Conservation (phyloP, 1,140 invertebrate species). For the Formica selysi region DNA sequence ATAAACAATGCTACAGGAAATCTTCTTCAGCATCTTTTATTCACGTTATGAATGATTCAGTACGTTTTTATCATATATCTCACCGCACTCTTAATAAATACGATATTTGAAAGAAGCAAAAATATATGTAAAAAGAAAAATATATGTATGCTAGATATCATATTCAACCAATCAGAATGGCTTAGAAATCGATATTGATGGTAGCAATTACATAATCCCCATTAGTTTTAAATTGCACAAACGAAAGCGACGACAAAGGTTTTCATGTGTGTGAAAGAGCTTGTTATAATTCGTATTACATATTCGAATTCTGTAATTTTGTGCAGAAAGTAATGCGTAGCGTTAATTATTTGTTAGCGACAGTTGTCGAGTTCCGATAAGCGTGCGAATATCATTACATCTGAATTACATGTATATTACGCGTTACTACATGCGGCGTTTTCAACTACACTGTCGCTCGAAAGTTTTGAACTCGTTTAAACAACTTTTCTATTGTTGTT, state of each 20-base stretch:
- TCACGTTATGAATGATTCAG: background rate
- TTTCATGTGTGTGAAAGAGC: background rate
- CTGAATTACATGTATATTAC: background rate
- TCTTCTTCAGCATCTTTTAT: background rate
- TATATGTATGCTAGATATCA: background rate
- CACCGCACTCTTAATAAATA: background rate
- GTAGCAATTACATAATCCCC: background rate
- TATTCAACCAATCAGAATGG: background rate
- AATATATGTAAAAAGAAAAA: background rate
- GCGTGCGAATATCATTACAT: background rate
- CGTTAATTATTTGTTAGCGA: conserved; percentile 44
- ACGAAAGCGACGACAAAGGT: background rate
- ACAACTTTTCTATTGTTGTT: conserved; percentile 42
- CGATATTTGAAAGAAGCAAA: background rate
- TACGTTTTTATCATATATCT: background rate
- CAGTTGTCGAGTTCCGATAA: conserved; percentile 32
- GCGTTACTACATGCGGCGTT: background rate
- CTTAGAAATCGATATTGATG: background rate
- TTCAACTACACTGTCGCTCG: background rate
- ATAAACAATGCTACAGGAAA: background rate
- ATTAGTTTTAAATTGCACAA: background rate
- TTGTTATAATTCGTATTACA: background rate
- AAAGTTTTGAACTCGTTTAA: conserved; percentile 43
- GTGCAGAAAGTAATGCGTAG: background rate
- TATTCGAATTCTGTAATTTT: conserved; percentile 18